Base-by-base conservation (phyloP, 2,113 vertebrate genomes). In the Myotis davidii region DNA sequence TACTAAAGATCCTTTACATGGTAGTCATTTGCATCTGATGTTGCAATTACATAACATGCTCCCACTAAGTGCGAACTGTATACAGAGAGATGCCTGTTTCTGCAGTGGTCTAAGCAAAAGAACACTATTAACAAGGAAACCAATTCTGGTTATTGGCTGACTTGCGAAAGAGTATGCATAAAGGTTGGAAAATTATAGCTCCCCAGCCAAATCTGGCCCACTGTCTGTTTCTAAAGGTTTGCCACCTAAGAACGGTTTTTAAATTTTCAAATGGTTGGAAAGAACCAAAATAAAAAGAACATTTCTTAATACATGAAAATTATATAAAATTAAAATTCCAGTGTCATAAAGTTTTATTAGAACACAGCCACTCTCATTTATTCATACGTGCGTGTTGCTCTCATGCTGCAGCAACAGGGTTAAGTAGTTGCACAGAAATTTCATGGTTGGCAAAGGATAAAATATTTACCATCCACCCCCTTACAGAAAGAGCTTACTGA, bases 31-130 rank as follows among this genome's bases (percentile, higher is more conserved):
- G 21, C 92, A 92, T 85, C 45, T 93, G 52, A 65, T 87, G 56
- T 79, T 87, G n/a, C 27, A 94, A 50, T 61, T 13, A 59, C 9
- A 17, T 77, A 89, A 54, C 16, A 42, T 70, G 14, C 29, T 84
- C 88, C n/a, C 67, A 5, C 13, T 74, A 70, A 78, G 50, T 42
- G 64, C 27, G 61, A 86, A 93, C 50, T 10, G 17, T 70, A 13
- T 74, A 91, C 39, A 85, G 48, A 88, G 82, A 50, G 27, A 78
- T 70, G 37, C 3, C 12, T 54, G 17, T 18, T 45, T 85, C 73
- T 69, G 18, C 14, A 93, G n/a, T 52, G 6, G 42, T 93, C 18
- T 64, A 73, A 97, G 72, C 94, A 91, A 94, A 23, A 95, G 59
- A 90, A 88, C 52, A 56, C 2, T n/a, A 64, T 92, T 72, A 94